Conservation (phyloP, 53 echinoderm and acorn worm genomes). For the Patiria pectinifera region DNA sequence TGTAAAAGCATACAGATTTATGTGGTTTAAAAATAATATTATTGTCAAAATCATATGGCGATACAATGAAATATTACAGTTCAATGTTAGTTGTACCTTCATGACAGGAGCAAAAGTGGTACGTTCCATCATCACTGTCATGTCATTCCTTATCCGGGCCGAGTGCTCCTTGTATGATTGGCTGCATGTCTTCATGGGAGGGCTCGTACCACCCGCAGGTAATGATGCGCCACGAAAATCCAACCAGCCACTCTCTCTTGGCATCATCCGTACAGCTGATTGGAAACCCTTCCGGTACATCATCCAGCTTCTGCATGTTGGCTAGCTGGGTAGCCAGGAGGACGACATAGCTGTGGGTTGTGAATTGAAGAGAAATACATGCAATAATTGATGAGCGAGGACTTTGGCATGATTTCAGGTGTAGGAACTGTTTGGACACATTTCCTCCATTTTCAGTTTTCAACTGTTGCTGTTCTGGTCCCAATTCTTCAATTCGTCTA, state of each 20-base stretch:
- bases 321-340: not conserved
- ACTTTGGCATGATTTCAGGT: too few relatives aligned
- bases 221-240: not conserved
- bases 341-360: slow-evolving; percentile 14
- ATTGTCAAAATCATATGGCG: too few relatives aligned
- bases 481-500: too few relatives aligned
- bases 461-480: too few relatives aligned
- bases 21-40: too few relatives aligned
- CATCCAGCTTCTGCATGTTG: not conserved
- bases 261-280: not conserved
- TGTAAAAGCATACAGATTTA: too few relatives aligned
- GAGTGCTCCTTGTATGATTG: not conserved
- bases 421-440: too few relatives aligned
- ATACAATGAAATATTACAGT: too few relatives aligned
- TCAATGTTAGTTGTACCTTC: not conserved
- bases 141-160: not conserved
- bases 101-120: slow-evolving; percentile 7
- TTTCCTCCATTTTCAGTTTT: too few relatives aligned
- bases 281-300: slow-evolving; percentile 1
- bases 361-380: not conserved
- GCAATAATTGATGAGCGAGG: too few relatives aligned
- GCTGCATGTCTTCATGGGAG: not conserved
- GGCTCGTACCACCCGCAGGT: not conserved
- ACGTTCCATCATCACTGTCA: not conserved
- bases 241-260: not conserved